Evolutionary conservation across 2,888 invertebrate genomes (phyloP), one percentile per base, ranked within the genome.

Genomic region (Eupithecia centaureata): DNA sequence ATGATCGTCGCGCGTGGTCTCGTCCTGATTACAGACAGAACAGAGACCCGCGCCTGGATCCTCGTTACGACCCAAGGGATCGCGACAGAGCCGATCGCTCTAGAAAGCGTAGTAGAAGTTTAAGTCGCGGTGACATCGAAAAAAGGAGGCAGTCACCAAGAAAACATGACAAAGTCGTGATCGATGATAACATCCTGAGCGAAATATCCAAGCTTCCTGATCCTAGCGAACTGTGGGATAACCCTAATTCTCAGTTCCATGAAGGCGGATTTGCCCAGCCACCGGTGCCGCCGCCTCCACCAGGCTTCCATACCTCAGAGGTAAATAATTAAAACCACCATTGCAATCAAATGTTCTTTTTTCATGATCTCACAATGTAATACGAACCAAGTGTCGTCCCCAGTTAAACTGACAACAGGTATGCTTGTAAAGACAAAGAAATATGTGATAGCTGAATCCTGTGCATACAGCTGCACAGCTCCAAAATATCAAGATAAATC

Each of bases 161-260:
- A 3, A 89, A 88, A 70, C 80, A 73, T 59, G 91, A 91, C 4
- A 92, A 92, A 67, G 91, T 91, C 33, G 61, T 87, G 30, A 65
- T 91, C 7, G 92, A 92, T 47, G 92, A 92, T 15, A 92, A 91
- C 62, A 91, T 92, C 69, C 76, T 92, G 61, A 90, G 86, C 72
- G 92, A 92, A 69, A 91, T 92, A 56, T 82, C 91, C 0, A 92
- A 92, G 72, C 73, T 91, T 12, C 92, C 92, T 0, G 91, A 91
- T 54, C 91, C 91, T 0, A 91, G 87, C 71, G 92, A 93, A 61
- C 72, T 92, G 54, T 93, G 92, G 92, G 92, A 92, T 2, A 58
- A 61, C 35, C 64, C 61, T 52, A 88, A 75, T 59, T 33, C 66
- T 10, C 90, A 88, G 67, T 88, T 88, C 69, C 89, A 86, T 76